phyloP scores from a whole-genome alignment of 2,888 invertebrate genomes.

The Idaea dimidiata region DNA sequence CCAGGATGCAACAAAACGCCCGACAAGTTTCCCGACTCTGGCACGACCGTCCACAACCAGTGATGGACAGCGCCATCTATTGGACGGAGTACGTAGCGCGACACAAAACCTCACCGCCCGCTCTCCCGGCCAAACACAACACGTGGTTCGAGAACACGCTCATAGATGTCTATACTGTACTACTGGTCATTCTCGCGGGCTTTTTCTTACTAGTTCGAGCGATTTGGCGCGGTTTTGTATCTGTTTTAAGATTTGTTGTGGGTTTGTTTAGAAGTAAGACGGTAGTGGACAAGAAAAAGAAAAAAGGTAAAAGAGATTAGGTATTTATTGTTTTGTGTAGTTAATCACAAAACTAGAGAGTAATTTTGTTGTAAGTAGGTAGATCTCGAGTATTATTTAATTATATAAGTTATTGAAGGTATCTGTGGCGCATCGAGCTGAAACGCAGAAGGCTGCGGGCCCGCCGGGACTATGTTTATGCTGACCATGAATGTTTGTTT shows the following conservation, averaged over 20 bases:
- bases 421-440: too few relatives aligned
- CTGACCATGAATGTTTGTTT: too few relatives aligned
- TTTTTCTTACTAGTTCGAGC: constrained; percentile 32
- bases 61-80: constrained; percentile 82
- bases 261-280: constrained; percentile 30
- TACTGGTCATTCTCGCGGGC: constrained; percentile 34
- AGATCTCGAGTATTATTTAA: too few relatives aligned
- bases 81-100: constrained; percentile 84
- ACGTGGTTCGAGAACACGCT: constrained; percentile 48
- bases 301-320: neutral
- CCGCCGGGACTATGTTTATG: too few relatives aligned
- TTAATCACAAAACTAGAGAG: neutral
- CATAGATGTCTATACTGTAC: constrained; percentile 54
- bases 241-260: constrained; percentile 27
- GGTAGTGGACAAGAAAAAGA: constrained; percentile 26
- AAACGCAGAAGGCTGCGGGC: too few relatives aligned
- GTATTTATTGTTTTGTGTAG: constrained; percentile 4
- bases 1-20: constrained; percentile 65
- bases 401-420: too few relatives aligned
- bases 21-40: constrained; percentile 72
- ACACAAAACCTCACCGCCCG: constrained; percentile 56
- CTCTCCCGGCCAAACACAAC: constrained; percentile 42
- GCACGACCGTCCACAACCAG: constrained; percentile 78
- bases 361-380: neutral
- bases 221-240: constrained; percentile 33